These are phyloP conservation scores for Apamea epomidion DNA, from an alignment of 2,888 invertebrate genomes.

Conservation along the genomic window DNA sequence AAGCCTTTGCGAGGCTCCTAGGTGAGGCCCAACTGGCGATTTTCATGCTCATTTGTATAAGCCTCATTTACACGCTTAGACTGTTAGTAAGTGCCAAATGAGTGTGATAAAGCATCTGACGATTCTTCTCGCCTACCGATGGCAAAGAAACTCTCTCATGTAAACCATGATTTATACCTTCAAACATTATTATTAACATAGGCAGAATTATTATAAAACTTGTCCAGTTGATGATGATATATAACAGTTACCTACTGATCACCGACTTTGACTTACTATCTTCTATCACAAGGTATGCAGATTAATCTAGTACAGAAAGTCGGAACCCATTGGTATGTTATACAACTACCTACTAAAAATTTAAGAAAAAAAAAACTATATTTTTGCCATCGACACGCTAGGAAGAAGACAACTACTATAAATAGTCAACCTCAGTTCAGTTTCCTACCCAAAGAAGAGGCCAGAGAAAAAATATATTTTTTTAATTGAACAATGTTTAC, in stretches of 20 bases:
- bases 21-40: neutral
- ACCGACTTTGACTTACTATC: neutral
- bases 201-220: neutral
- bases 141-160: neutral
- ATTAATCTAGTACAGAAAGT: neutral
- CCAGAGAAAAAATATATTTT: neutral
- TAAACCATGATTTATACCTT: neutral
- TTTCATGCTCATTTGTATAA: neutral
- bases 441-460: neutral
- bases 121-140: neutral
- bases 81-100: neutral
- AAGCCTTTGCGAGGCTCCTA: neutral
- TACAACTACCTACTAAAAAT: too few species aligned
- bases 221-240: neutral
- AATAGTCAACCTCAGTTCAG: neutral
- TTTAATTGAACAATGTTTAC: conserved; percentile 2
- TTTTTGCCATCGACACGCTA: too few species aligned
- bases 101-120: neutral
- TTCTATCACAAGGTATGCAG: too few species aligned
- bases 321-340: neutral
- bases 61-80: neutral
- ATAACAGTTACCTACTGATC: neutral
- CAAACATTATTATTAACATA: neutral
- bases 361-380: too few species aligned
- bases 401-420: neutral